These are phyloP conservation scores for Gallinago stenura DNA, from an alignment of 2,797 vertebrate genomes.

Conservation along the genomic window DNA sequence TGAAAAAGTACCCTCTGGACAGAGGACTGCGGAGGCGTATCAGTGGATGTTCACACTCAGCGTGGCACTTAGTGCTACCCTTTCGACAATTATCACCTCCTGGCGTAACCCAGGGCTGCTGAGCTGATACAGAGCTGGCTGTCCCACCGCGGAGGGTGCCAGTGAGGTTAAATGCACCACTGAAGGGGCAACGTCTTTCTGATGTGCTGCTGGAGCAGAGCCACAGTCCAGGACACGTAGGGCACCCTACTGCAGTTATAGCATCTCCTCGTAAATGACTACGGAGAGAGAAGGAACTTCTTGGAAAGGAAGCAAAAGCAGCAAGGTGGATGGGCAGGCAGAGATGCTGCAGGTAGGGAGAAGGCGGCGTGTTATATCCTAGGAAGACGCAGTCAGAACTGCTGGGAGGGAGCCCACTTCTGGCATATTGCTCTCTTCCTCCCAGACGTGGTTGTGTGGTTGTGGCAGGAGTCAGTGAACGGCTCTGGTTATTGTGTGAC, in stretches of 20 bases:
- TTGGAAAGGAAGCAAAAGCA: background rate
- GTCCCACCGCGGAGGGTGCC: background rate
- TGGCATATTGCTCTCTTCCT: background rate
- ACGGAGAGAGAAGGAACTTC: background rate
- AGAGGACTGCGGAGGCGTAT: rapidly evolving
- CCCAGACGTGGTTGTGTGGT: background rate
- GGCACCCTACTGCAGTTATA: background rate
- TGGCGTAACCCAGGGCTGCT: background rate
- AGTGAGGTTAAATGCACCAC: background rate
- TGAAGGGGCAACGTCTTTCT: background rate
- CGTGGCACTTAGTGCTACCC: background rate
- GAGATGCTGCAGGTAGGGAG: background rate
- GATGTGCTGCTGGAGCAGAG: background rate
- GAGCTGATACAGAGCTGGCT: background rate
- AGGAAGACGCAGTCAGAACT: background rate
- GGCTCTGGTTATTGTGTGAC: background rate
- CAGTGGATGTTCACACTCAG: slow-evolving; percentile 22
- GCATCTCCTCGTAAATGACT: background rate
- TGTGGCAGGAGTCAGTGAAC: background rate
- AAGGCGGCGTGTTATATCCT: background rate
- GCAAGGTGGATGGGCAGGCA: background rate
- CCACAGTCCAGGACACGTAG: rapidly evolving
- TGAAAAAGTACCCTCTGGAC: background rate
- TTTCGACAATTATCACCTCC: background rate
- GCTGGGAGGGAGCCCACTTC: background rate